Evolutionary conservation across 2,888 invertebrate genomes (phyloP).

Genomic region (Eledona agricola): DNA sequence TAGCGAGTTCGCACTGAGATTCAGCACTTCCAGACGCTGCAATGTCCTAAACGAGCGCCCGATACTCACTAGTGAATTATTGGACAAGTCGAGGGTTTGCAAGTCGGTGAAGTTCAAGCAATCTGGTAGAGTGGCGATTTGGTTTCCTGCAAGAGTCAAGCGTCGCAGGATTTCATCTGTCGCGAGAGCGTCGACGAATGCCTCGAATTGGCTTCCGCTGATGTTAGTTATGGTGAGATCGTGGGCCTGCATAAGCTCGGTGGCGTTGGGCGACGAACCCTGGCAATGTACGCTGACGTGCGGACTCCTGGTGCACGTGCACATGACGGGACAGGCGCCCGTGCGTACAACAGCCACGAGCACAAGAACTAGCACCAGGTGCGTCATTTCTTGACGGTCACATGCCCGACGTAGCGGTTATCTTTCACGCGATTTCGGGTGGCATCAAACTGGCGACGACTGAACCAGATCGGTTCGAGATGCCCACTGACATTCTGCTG

Average conservation of each 20-base stretch:
- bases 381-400: conserved; percentile 52
- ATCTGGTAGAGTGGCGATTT: conserved; percentile 44
- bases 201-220: conserved; percentile 36
- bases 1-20: conserved; percentile 75
- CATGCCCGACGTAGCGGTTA: conserved; percentile 38
- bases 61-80: conserved; percentile 67
- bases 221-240: conserved; percentile 42
- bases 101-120: conserved; percentile 58
- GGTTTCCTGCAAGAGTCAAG: conserved; percentile 44
- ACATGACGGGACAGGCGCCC: conserved; percentile 54
- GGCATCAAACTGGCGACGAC: conserved; percentile 25
- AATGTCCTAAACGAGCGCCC: conserved; percentile 68
- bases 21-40: conserved; percentile 69
- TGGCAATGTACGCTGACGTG: conserved; percentile 37
- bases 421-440: conserved; percentile 18
- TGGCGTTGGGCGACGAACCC: conserved; percentile 40
- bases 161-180: conserved; percentile 41
- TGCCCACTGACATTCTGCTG: conserved; percentile 31
- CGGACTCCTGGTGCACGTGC: conserved; percentile 52
- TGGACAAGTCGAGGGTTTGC: conserved; percentile 69
- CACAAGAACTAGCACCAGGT: conserved; percentile 53
- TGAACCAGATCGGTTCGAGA: conserved; percentile 19
- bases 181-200: conserved; percentile 36
- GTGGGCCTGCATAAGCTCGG: conserved; percentile 43
- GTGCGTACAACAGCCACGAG: conserved; percentile 51